phyloP scores from a whole-genome alignment of 2,113 vertebrate genomes.

The Clupea harengus region DNA sequence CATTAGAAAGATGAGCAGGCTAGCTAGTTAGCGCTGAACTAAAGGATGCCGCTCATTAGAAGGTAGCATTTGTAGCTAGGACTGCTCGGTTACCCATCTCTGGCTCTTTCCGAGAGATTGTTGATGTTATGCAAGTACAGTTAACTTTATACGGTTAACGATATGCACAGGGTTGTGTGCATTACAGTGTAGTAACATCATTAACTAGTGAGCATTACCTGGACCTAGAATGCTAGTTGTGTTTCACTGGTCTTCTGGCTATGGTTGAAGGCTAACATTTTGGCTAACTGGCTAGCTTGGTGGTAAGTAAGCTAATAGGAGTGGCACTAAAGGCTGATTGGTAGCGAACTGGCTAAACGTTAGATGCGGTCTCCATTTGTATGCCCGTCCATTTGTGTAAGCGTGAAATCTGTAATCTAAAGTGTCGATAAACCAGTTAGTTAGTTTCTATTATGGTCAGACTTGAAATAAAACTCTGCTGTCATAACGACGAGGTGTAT shows the following conservation, averaged over 20 bases:
- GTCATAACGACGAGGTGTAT: not conserved
- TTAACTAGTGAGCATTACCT: not conserved
- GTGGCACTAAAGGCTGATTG: not conserved
- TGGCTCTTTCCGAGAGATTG: not conserved
- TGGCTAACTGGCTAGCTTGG: conserved; percentile 44
- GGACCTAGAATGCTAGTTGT: not conserved
- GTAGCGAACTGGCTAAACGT: conserved; percentile 3
- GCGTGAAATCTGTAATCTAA: not conserved
- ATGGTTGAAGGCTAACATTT: conserved; percentile 3
- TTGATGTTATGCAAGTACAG: not conserved
- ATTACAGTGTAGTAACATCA: not conserved
- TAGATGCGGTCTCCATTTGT: not conserved
- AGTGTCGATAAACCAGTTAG: not conserved
- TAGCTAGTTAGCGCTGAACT: conserved; percentile 8
- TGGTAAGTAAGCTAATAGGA: conserved; percentile 22
- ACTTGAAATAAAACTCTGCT: not conserved
- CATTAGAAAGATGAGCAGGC: not conserved
- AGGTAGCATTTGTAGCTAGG: not conserved
- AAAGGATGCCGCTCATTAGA: not conserved
- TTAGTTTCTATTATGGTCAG: not conserved
- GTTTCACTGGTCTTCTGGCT: not conserved
- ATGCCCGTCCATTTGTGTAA: not conserved
- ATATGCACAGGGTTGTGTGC: not conserved
- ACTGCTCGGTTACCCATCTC: not conserved
- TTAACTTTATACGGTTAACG: not conserved